phyloP scores from a whole-genome alignment of 2,888 invertebrate genomes.

The Lomographa bimaculata region DNA sequence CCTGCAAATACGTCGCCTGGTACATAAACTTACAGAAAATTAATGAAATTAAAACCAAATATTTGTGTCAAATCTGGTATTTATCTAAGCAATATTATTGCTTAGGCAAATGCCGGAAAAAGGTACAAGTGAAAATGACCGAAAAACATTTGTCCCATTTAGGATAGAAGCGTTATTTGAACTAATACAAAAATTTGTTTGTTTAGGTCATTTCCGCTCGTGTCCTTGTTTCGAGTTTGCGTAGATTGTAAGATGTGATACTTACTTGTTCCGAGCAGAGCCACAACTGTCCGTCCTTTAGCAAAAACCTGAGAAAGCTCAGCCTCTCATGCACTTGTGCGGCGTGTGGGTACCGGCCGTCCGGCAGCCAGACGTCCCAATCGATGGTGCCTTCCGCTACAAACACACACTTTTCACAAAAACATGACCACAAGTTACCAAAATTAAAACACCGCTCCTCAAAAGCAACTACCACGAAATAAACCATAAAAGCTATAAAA shows the following conservation, averaged over 20 bases:
- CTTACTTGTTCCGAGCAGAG: slow-evolving; percentile 94
- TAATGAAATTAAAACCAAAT: slow-evolving; percentile 18
- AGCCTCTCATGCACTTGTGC: slow-evolving; percentile 97
- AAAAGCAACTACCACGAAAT: too few species aligned
- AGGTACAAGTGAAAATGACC: slow-evolving; percentile 8
- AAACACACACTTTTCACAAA: slow-evolving; percentile 13
- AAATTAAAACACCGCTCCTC: too few species aligned
- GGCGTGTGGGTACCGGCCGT: slow-evolving; percentile 95
- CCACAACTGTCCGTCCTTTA: slow-evolving; percentile 98
- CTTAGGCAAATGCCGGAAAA: slow-evolving; percentile 3
- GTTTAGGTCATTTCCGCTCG: slow-evolving; percentile 2
- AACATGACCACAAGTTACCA: too few species aligned
- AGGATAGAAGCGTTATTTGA: too few species aligned
- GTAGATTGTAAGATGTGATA: too few species aligned
- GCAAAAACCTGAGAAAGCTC: slow-evolving; percentile 94
- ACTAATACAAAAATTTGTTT: too few species aligned
- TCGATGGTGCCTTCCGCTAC: slow-evolving; percentile 90
- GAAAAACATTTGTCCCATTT: neutral
- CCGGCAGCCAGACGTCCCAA: slow-evolving; percentile 90
- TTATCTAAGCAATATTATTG: slow-evolving; percentile 1
- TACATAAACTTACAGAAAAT: slow-evolving; percentile 12
- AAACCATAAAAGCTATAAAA: too few species aligned
- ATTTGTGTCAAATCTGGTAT: slow-evolving; percentile 3
- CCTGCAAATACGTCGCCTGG: slow-evolving; percentile 63
- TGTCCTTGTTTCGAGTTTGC: too few species aligned